A percentile compares a stretch with the other conserved stretches of the same genome.
phyloP scores from a whole-genome alignment of 2,113 vertebrate species.

The Corythoichthys intestinalis region DNA sequence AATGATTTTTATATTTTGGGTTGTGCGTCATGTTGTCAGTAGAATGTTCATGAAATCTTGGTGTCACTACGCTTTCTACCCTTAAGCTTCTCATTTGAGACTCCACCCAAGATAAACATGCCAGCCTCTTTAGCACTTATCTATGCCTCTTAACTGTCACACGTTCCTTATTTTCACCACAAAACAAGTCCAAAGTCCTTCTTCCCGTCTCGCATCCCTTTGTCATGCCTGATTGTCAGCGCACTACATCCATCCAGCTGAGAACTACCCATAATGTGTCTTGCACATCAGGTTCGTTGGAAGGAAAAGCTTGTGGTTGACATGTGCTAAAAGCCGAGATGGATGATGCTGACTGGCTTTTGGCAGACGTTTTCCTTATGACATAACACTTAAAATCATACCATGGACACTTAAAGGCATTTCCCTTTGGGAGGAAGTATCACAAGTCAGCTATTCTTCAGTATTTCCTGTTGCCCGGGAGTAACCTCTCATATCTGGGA shows the following conservation, averaged over 20 bases:
- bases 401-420: constrained; percentile 12
- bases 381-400: constrained; percentile 1
- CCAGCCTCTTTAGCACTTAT: constrained; percentile 24
- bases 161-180: background rate
- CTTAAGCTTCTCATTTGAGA: background rate
- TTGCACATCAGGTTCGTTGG: constrained; percentile 5
- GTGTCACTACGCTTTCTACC: constrained; percentile 17
- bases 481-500: constrained; percentile 3
- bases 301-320: constrained; percentile 21
- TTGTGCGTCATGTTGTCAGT: background rate
- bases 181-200: background rate
- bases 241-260: constrained; percentile 5
- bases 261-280: background rate
- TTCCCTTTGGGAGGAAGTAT: constrained; percentile 31
- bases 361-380: background rate
- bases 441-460: constrained; percentile 24
- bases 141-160: constrained; percentile 18
- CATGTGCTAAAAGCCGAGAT: background rate
- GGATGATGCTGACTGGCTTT: background rate
- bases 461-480: constrained; percentile 4
- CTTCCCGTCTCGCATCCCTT: constrained; percentile 28
- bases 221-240: constrained; percentile 14
- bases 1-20: background rate
- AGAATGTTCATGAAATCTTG: background rate
- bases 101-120: constrained; percentile 15